These are phyloP conservation scores for Cebidichthys violaceus DNA, from an alignment of 2,113 vertebrate genomes.

Conservation along the genomic window DNA sequence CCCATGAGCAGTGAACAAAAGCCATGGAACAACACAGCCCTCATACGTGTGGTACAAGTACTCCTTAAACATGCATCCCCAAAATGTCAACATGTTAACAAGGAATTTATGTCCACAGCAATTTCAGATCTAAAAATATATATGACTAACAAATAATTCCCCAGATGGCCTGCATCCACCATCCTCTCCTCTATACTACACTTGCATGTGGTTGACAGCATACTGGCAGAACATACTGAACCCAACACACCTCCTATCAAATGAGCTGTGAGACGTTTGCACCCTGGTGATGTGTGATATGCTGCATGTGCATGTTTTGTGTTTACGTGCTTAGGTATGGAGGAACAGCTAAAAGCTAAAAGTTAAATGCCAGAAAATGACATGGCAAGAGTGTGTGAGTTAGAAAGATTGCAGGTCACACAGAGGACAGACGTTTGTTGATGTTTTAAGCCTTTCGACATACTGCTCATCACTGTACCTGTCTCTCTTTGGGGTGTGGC, in stretches of 20 bases:
- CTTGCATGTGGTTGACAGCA: conserved; percentile 49
- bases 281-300: conserved; percentile 56
- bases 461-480: conserved; percentile 83
- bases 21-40: conserved; percentile 47
- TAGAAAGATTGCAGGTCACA: conserved; percentile 33
- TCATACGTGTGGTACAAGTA: background rate
- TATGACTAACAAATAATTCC: background rate
- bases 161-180: conserved; percentile 2
- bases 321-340: conserved; percentile 14
- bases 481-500: conserved; percentile 98
- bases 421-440: conserved; percentile 37
- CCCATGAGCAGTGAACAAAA: conserved; percentile 63
- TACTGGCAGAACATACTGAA: conserved; percentile 34
- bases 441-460: background rate
- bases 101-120: conserved; percentile 1
- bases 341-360: conserved; percentile 35
- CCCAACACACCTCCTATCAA: conserved; percentile 63
- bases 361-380: conserved; percentile 27
- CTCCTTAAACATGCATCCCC: conserved; percentile 14
- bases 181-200: conserved; percentile 17
- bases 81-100: background rate
- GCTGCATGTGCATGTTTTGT: conserved; percentile 39
- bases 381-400: conserved; percentile 26
- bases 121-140: background rate
- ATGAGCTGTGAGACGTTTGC: conserved; percentile 50